A percentile compares a stretch with the other conserved stretches of the same genome.
phyloP scores from a whole-genome alignment of 2,888 invertebrate species.

The Apodemia hepburni region DNA sequence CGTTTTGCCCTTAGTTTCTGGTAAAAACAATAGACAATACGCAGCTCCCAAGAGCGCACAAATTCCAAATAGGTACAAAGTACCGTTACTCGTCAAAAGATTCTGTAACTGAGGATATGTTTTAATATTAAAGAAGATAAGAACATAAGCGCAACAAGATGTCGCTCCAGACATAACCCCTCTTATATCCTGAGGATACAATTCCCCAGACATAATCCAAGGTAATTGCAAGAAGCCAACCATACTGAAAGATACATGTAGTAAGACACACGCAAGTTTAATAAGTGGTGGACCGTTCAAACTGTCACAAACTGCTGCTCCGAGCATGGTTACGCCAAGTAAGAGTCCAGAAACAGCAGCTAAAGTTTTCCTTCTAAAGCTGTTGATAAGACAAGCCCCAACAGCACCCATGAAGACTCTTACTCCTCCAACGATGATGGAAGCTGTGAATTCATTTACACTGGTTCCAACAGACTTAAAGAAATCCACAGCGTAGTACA shows the following conservation, averaged over 20 bases:
- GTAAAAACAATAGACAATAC: conserved; percentile 81
- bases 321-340: conserved; percentile 83
- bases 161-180: conserved; percentile 86
- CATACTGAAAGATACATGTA: conserved; percentile 87
- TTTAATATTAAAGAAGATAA: conserved; percentile 86
- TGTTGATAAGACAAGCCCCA: conserved; percentile 83
- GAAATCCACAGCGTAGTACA: conserved; percentile 86
- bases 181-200: conserved; percentile 84
- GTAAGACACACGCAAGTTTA: conserved; percentile 80
- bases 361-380: conserved; percentile 81
- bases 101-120: conserved; percentile 83
- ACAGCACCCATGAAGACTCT: conserved; percentile 83
- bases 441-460: conserved; percentile 83
- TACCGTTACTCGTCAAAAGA: conserved; percentile 80
- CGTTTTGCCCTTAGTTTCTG: conserved; percentile 85
- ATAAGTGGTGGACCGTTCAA: conserved; percentile 73
- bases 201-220: conserved; percentile 87
- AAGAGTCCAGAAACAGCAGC: conserved; percentile 83
- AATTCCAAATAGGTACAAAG: conserved; percentile 81
- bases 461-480: conserved; percentile 84
- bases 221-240: conserved; percentile 86
- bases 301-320: conserved; percentile 80
- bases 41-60: conserved; percentile 81
- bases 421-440: conserved; percentile 85
- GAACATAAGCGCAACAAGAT: conserved; percentile 84